Percentiles rank a stretch among this genome's conserved stretches.
These are phyloP conservation scores for Cisticola juncidis DNA, from an alignment of 2,113 vertebrate genomes.

Conservation along the genomic window DNA sequence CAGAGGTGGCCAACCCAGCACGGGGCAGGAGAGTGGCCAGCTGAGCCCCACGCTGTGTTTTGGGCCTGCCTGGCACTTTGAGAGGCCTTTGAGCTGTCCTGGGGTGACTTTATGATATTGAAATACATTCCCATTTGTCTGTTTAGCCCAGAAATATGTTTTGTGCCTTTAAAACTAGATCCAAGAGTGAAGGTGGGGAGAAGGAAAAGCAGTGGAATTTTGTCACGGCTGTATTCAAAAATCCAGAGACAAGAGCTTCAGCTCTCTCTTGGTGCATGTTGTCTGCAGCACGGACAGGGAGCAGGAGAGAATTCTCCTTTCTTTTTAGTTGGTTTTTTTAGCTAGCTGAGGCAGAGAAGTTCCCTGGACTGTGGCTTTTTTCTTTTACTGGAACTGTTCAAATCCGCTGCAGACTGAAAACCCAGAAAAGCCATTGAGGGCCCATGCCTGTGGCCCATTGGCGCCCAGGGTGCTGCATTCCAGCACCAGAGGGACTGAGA, in stretches of 20 bases:
- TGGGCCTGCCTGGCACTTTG: background rate
- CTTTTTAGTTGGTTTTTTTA: background rate
- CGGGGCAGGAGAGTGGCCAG: rapidly evolving
- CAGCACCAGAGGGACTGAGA: background rate
- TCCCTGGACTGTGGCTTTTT: background rate
- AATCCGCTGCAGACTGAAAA: background rate
- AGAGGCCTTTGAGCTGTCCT: background rate
- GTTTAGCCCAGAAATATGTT: background rate
- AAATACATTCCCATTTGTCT: background rate
- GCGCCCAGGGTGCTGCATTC: background rate
- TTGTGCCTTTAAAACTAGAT: background rate
- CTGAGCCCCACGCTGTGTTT: rapidly evolving
- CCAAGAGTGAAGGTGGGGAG: background rate
- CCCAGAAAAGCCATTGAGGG: background rate
- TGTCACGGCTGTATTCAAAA: background rate
- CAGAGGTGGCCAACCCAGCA: rapidly evolving
- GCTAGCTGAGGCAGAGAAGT: background rate
- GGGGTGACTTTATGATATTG: background rate
- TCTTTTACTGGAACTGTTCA: background rate
- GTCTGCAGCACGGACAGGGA: background rate
- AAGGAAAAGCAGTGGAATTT: too few species aligned
- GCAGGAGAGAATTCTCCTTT: background rate
- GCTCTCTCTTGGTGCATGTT: background rate
- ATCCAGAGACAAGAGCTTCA: background rate
- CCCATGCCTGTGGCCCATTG: background rate